A percentile compares a stretch with the other conserved stretches of the same genome.
These are phyloP conservation scores for Felis catus DNA, from an alignment of 2,113 vertebrate species.

Conservation along the genomic window DNA sequence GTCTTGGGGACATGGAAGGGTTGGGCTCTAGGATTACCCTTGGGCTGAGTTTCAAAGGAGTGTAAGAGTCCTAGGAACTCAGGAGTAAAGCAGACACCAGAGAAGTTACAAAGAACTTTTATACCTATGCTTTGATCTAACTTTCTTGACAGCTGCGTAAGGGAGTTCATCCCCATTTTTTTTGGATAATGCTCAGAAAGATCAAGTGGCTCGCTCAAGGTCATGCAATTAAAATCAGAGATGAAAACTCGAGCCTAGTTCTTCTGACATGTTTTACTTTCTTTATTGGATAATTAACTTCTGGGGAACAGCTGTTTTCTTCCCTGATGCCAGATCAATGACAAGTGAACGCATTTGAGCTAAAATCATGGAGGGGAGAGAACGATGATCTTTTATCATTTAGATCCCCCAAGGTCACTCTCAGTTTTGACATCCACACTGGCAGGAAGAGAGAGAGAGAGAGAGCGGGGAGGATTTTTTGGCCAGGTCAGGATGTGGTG, in stretches of 20 bases:
- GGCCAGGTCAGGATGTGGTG: not conserved
- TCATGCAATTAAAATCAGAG: not conserved
- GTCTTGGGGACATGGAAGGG: rapidly evolving
- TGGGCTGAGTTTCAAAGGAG: not conserved
- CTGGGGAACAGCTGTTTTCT: not conserved
- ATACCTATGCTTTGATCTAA: not conserved
- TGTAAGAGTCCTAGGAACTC: not conserved
- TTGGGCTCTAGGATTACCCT: not conserved
- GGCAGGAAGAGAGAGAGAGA: not conserved
- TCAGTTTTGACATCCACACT: not conserved
- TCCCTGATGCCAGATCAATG: not conserved
- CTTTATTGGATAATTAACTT: not conserved
- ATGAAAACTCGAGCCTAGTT: not conserved
- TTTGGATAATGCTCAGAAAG: not conserved
- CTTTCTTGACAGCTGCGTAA: not conserved
- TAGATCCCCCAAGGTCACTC: not conserved
- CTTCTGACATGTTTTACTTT: not conserved
- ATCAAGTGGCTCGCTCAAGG: not conserved
- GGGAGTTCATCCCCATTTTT: not conserved
- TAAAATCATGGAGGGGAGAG: not conserved
- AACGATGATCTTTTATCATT: not conserved
- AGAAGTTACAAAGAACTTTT: not conserved
- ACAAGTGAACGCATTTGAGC: not conserved
- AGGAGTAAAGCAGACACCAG: not conserved
- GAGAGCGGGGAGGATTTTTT: not conserved